These are phyloP conservation scores for Zaprionus vittiger DNA, from an alignment of 1,140 invertebrate genomes.

Conservation along the genomic window DNA sequence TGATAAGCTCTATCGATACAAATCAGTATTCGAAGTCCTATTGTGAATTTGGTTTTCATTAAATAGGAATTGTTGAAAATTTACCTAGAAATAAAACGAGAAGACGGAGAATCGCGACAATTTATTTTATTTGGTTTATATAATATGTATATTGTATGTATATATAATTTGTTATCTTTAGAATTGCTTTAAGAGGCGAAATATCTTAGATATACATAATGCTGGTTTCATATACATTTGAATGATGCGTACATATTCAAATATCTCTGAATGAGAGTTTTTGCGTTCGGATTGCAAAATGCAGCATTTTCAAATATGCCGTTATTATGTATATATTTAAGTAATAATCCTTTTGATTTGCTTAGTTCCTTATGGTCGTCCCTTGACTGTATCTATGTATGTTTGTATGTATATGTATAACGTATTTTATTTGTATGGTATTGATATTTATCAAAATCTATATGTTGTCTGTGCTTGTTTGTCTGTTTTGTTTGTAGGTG, in stretches of 20 bases:
- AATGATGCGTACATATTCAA: slow-evolving; percentile 32
- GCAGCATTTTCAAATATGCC: slow-evolving; percentile 7
- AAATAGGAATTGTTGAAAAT: background rate
- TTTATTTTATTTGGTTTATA: slow-evolving; percentile 69
- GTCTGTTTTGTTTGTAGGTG: slow-evolving; percentile 10
- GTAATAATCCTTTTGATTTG: slow-evolving; percentile 51
- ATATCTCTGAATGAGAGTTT: slow-evolving; percentile 21
- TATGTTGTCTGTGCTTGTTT: slow-evolving; percentile 15
- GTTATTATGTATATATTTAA: slow-evolving; percentile 19
- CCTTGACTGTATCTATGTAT: slow-evolving; percentile 6
- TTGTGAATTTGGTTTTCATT: background rate
- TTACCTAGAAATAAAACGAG: background rate
- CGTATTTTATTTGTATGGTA: slow-evolving; percentile 22
- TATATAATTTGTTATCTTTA: slow-evolving; percentile 82
- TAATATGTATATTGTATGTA: slow-evolving; percentile 75
- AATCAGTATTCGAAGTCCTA: background rate
- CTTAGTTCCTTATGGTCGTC: slow-evolving; percentile 34
- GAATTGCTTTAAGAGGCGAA: slow-evolving; percentile 84
- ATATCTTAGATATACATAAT: slow-evolving; percentile 69
- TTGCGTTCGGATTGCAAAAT: background rate
- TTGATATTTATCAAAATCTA: slow-evolving; percentile 53
- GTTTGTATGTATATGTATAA: slow-evolving; percentile 1
- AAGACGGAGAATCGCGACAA: slow-evolving; percentile 43
- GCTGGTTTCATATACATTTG: slow-evolving; percentile 47
- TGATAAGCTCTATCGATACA: background rate